phyloP scores from a whole-genome alignment of 2,888 invertebrate species.

The Scaptomyza cyrtandrae region DNA sequence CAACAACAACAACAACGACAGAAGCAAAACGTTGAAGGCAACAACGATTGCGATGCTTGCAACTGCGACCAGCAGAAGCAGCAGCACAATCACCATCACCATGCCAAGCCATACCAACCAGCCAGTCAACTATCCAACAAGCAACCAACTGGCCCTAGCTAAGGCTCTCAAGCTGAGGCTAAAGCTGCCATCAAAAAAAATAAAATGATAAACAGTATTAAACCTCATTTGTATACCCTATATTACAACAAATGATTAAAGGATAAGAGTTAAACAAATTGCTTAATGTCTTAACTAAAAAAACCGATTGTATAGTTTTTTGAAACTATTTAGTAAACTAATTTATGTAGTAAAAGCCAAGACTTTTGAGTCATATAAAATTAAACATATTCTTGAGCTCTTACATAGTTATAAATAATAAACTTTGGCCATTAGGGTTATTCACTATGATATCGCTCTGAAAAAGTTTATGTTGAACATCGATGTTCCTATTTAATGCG shows the following conservation, averaged over 20 bases:
- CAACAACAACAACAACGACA: slow-evolving; percentile 44
- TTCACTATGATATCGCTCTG: no score
- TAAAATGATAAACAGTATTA: not conserved
- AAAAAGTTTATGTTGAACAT: no score
- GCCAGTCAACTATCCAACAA: slow-evolving; percentile 62
- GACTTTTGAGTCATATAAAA: no score
- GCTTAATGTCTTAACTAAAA: not conserved
- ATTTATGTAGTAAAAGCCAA: no score
- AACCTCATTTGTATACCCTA: slow-evolving; percentile 25
- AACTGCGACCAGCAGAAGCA: slow-evolving; percentile 51
- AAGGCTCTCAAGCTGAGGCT: slow-evolving; percentile 23
- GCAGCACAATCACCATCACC: slow-evolving; percentile 35
- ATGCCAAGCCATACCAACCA: slow-evolving; percentile 48
- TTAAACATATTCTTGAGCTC: no score
- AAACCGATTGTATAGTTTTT: no score
- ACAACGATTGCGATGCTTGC: slow-evolving; percentile 51
- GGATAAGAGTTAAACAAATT: not conserved
- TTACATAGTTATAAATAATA: no score
- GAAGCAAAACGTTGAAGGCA: slow-evolving; percentile 50
- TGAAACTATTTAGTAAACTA: no score
- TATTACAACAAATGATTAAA: no score
- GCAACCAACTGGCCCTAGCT: slow-evolving; percentile 44
- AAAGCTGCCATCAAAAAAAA: slow-evolving; percentile 3
- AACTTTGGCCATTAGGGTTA: no score
- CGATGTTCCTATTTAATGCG: no score